Base-by-base conservation (phyloP, 1,140 invertebrate species). In the Drosophila pruinosa region DNA sequence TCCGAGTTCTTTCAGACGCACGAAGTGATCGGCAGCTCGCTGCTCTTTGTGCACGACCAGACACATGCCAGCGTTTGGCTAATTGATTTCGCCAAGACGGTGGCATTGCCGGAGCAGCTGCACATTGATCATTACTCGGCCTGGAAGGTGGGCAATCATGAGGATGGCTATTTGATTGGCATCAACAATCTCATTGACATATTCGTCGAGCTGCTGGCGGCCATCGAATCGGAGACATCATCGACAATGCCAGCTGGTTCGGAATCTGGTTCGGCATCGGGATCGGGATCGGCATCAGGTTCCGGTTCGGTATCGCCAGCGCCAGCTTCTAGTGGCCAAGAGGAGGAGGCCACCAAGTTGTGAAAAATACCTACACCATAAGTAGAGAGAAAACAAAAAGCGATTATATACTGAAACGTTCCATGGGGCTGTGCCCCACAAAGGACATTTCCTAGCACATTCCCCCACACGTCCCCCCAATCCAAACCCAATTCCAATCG, bases 71-170 rank as follows among this genome's bases (percentile, higher is more conserved):
- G 95, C 63, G 94, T 99, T 8, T 99, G 98, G 98, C 94, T 99
- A 93, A 99, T 99, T 57, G 98, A 99, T 92, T 99, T 99, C 92
- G 98, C 98, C 5, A 99, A 99, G 92, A 99, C 97, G 1, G 93
- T 97, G 45, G 94, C 94, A 10, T 92, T 99, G 43, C 97, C 97
- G 1, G 93, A 94, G 1, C 93, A 95, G 54, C 89, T 96, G 41
- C 92, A 91, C 39, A 96, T 99, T 57, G 94, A 94, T 63, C 98
- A 99, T 91, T 94, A 95, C 56, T 94, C 94, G 5, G 93, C 94
- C 36, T 99, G 98, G 98, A 94, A 95, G 73, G 96, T 98, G 26
- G 98, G 98, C n/a, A 99, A 99, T 91, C 98, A 99, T 88, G 98
- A 99, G 93, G 98, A 99, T 90, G 98, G 98, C 22, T 99, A 99